Evolutionary conservation across 2,113 vertebrate species (phyloP).

Genomic region (Sander lucioperca): DNA sequence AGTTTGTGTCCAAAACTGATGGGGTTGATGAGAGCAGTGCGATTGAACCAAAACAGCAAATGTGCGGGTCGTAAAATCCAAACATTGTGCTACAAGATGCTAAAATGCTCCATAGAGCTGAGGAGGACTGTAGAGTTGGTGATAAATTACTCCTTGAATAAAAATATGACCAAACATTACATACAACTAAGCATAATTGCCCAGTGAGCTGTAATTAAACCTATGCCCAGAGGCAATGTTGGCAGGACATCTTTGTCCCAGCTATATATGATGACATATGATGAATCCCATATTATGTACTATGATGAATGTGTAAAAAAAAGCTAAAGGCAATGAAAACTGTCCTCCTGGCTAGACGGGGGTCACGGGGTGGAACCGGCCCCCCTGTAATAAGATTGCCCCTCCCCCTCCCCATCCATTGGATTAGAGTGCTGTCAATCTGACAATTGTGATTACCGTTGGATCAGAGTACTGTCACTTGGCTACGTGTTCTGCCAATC

Average conservation of each 20-base stretch:
- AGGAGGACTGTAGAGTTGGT: neutral
- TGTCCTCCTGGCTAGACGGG: neutral
- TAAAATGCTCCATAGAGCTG: neutral
- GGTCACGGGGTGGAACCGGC: too few relatives aligned
- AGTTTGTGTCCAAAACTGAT: neutral
- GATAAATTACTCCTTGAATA: neutral
- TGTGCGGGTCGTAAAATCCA: neutral
- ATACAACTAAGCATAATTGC: neutral
- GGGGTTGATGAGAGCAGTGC: neutral
- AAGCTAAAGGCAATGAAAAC: neutral
- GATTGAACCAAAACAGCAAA: neutral
- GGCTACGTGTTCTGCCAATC: too few relatives aligned
- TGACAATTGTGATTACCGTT: too few relatives aligned
- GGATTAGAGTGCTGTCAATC: too few relatives aligned
- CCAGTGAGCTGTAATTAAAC: neutral
- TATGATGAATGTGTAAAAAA: neutral
- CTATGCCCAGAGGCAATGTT: too few relatives aligned
- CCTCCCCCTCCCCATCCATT: too few relatives aligned
- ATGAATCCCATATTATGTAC: neutral
- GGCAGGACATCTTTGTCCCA: neutral
- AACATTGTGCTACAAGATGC: neutral
- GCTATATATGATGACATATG: neutral
- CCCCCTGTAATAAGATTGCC: too few relatives aligned
- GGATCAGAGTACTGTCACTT: too few relatives aligned
- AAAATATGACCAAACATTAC: too few relatives aligned